phyloP scores from a whole-genome alignment of 2,797 vertebrate species.

The Thamnophis elegans region DNA sequence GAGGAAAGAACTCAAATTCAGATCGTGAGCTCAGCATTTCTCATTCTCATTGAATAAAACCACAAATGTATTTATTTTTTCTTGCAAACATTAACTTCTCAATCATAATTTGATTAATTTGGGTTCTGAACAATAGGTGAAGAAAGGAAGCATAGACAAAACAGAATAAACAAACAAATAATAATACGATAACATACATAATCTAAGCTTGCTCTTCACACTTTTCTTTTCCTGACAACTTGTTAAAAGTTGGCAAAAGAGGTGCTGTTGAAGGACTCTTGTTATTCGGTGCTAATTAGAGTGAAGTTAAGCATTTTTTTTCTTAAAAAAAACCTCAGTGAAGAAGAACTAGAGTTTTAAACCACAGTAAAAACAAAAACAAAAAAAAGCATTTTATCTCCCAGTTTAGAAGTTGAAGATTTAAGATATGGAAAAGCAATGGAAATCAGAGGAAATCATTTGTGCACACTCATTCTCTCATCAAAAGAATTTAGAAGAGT shows the following conservation, averaged over 20 bases:
- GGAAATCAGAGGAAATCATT: not conserved
- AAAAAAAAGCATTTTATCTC: constrained; percentile 42
- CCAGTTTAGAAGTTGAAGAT: not conserved
- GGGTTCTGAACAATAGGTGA: constrained; percentile 32
- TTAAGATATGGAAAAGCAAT: not conserved
- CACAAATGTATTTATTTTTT: not conserved
- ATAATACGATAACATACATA: constrained; percentile 51
- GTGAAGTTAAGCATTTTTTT: constrained; percentile 47
- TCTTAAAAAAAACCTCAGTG: not conserved
- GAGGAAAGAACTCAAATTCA: not conserved
- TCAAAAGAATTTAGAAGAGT: not conserved
- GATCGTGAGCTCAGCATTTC: not conserved
- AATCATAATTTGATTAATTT: constrained; percentile 26
- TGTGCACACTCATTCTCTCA: not conserved
- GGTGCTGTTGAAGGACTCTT: constrained; percentile 68
- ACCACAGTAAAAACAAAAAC: constrained; percentile 36
- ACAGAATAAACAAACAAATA: constrained; percentile 31
- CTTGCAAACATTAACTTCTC: not conserved
- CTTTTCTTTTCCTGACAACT: constrained; percentile 69
- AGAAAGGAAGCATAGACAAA: not conserved
- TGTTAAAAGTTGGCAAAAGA: constrained; percentile 67
- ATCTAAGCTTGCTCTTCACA: constrained; percentile 70
- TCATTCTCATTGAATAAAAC: not conserved
- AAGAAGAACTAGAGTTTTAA: constrained; percentile 40
- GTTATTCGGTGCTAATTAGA: constrained; percentile 79